phyloP scores from a whole-genome alignment of 2,113 vertebrate species.

The Cepphus grylle region DNA sequence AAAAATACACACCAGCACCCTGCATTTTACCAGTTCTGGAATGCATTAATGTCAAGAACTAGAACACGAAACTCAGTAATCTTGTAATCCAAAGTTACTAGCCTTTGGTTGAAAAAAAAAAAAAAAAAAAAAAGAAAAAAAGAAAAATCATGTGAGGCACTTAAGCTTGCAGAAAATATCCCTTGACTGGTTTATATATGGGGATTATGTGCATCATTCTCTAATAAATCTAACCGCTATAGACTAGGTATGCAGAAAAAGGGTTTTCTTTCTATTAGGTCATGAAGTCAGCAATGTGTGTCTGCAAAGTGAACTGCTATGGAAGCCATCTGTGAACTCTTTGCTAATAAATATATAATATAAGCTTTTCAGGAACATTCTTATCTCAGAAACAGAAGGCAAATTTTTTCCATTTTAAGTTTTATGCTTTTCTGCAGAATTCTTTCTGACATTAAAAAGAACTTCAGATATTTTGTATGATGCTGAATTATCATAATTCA shows the following conservation, averaged over 20 bases:
- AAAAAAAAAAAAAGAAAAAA: conserved; percentile 15
- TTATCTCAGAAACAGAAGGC: conserved; percentile 54
- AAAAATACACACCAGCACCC: background rate
- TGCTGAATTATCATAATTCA: conserved; percentile 51
- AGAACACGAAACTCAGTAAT: conserved; percentile 35
- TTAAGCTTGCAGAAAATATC: conserved; percentile 42
- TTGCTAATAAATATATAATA: conserved; percentile 22
- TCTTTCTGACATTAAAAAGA: conserved; percentile 47
- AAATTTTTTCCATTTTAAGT: conserved; percentile 16
- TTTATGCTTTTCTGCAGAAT: conserved; percentile 52
- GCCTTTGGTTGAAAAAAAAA: background rate
- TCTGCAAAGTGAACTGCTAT: conserved; percentile 48
- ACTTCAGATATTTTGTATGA: conserved; percentile 43
- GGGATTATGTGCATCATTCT: conserved; percentile 9
- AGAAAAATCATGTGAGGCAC: background rate
- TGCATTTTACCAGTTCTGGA: background rate
- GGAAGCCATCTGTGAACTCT: conserved; percentile 40
- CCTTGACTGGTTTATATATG: conserved; percentile 48
- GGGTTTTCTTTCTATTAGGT: conserved; percentile 46
- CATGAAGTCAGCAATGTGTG: conserved; percentile 31
- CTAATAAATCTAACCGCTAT: conserved; percentile 52
- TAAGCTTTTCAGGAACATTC: conserved; percentile 48
- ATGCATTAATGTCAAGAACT: conserved; percentile 1
- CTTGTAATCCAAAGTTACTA: conserved; percentile 20
- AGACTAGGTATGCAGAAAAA: conserved; percentile 36